Evolutionary conservation across 1,140 invertebrate genomes (phyloP), one percentile per base, ranked within the genome.

Genomic region (Tetragonula clypearis): DNA sequence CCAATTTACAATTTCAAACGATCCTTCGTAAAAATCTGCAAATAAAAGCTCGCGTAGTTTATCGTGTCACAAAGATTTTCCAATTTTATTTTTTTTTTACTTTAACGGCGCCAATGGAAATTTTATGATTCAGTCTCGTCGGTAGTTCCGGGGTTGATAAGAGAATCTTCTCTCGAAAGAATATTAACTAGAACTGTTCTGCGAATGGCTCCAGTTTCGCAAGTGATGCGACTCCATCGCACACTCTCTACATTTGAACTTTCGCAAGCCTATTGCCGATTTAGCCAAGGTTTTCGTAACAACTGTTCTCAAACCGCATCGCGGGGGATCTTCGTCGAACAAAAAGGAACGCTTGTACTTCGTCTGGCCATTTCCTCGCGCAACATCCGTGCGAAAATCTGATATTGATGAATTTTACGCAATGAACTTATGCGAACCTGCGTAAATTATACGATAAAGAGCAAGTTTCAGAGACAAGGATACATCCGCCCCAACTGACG

Each of bases 381-480:
- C 35, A 60, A 55, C 78, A 21, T 17, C 55, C 68, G 79, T 72
- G 79, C 68, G 78, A 81, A 81, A 81, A 81, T 73, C 68, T 81
- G 68, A 81, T 81, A 81, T 62, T 69, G 55, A 30, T 30, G 21
- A 81, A 81, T 73, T 60, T 60, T 60, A 60, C 53, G 55, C 68
- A 14, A 49, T 8, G 41, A 23, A 12, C 15, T 68, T 60, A 60
- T 60, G 79, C 68, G 55, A 79, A 21, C 21, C 55, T 35, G 23
- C 56, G 69, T 69, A 81, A 81, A 81, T 81, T 81, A 60, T 17
- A 62, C 17, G 35, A 35, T 72, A 58, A 56, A 53, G 8, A 58
- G 58, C 56, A 35, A 56, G 35, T 69, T 6, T 62, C 21, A 17
- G 79, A 72, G 41, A 41, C 41, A 72, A 80, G 30, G 30, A 41